Evolutionary conservation across 1,140 invertebrate species (phyloP), one percentile per base, ranked within the genome.

Genomic region (Antheraea pernyi): DNA sequence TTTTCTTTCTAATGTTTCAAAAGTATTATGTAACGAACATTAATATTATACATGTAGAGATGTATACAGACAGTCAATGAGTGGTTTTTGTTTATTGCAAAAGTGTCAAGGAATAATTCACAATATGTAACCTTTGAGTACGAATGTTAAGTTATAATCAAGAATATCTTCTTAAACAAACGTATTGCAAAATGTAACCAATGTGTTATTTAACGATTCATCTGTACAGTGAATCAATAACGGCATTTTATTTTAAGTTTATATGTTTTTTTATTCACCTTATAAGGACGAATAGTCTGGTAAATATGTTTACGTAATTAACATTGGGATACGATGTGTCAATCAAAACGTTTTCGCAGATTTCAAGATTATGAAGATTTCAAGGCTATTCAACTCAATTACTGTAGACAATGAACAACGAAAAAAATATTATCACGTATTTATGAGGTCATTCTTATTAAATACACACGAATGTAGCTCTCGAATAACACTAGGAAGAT

Each of bases 61-160:
- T 53, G 46, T 16, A 7, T n/a, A n/a, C 13, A 53, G 46, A 16
- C 46, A 53, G 46, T 53, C 16, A 13, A 13, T 13, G 16, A 53
- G 46, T 53, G 46, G 16, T 53, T 53, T 13, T n/a, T 16, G 46
- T 53, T 42, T 53, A 53, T 53, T 53, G 46, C 46, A 16, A 53
- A 53, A 53, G 46, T 53, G 46, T 53, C 46, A 53, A 53, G 46
- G 46, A 53, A 16, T 53, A 53, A 53, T 53, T 53, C 46, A 53
- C 46, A 53, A 16, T 13, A 16, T 53, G 16, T 53, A 53, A 53
- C 46, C 46, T 53, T 53, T 53, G 16, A 53, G 11, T 42, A 53
- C 0, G 16, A 53, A 53, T 6, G 46, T 53, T 6, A 53, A 53
- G 46, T 53, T 53, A 53, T 53, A n/a, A 53, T 53, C 46, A 11